A percentile compares a stretch with the other conserved stretches of the same genome.
Evolutionary conservation across 2,797 vertebrate genomes (phyloP).

Genomic region (Adelosebastes latens): DNA sequence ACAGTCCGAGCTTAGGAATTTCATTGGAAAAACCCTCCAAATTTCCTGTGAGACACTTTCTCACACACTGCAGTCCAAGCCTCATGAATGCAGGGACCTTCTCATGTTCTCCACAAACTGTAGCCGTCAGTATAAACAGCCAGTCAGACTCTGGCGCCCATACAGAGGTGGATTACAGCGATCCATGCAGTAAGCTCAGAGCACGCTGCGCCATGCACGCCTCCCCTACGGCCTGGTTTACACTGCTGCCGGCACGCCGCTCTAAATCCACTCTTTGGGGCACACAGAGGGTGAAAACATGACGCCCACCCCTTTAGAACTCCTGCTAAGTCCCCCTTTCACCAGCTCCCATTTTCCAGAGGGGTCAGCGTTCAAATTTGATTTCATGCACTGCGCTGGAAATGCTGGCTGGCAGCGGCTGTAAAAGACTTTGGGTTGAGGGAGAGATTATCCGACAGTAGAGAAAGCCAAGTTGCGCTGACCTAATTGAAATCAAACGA

Average conservation of each 20-base stretch:
- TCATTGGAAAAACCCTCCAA: slow-evolving; percentile 21
- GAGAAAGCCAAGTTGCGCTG: slow-evolving; percentile 67
- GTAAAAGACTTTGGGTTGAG: slow-evolving; percentile 60
- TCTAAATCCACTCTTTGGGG: slow-evolving; percentile 56
- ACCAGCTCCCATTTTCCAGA: slow-evolving; percentile 64
- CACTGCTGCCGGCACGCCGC: slow-evolving; percentile 38
- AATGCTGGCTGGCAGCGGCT: slow-evolving; percentile 69
- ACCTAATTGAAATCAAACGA: slow-evolving; percentile 89
- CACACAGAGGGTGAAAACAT: slow-evolving; percentile 41
- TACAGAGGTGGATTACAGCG: slow-evolving; percentile 64
- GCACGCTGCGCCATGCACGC: slow-evolving; percentile 34
- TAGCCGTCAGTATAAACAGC: slow-evolving; percentile 48
- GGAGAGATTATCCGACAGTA: slow-evolving; percentile 64
- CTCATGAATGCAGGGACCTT: slow-evolving; percentile 42
- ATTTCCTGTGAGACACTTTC: slow-evolving; percentile 21
- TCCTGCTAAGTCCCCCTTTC: slow-evolving; percentile 64
- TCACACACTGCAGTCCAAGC: slow-evolving; percentile 25
- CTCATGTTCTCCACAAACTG: slow-evolving; percentile 56
- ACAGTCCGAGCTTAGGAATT: neutral
- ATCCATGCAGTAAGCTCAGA: slow-evolving; percentile 52
- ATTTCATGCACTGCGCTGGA: slow-evolving; percentile 70
- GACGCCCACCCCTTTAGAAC: slow-evolving; percentile 44
- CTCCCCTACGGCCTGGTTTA: slow-evolving; percentile 38
- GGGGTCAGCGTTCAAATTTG: slow-evolving; percentile 77
- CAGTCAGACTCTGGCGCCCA: slow-evolving; percentile 57